Base-by-base conservation (phyloP, 2,888 invertebrate genomes). In the Rhingia rostrata region DNA sequence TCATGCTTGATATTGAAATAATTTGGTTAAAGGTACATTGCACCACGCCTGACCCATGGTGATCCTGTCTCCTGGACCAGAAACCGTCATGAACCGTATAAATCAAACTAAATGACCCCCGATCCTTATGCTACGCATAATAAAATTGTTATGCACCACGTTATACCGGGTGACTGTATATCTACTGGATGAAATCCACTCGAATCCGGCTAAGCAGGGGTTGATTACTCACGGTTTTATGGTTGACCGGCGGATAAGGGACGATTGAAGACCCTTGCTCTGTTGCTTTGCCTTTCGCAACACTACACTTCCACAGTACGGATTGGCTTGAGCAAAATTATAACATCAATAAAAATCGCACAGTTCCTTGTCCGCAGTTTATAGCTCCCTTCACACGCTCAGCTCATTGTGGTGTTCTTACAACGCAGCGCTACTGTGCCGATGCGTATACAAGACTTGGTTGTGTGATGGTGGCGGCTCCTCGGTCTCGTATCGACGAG, bases 121-220 rank as follows among this genome's bases (percentile, higher is more conserved):
- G 64, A 74, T 69, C 83, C 64, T 22, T 22, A 22, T 22, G 22
- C 22, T 83, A 83, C 83, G 83, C 79, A 74, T 69, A 83, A 69
- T 78, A 83, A 83, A 83, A 73, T 73, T 78, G 73, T 49, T 69
- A 83, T 83, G 79, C 83, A 69, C 73, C 73, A 83, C 73, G 69
- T 79, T 67, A 60, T 73, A 49, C 54, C 12, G 61, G 54, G 67
- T 35, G 58, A 66, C 1, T 10, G 56, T 22, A 22, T 79, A 70
- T 43, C 56, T 73, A 73, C 61, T 56, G 66, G 30, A 60, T 53
- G 47, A 64, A 53, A 47, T 49, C 43, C 33, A 32, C 35, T 43
- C 70, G 69, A 51, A 47, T 56, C 67, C 37, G 14, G 14, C 49
- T 70, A 60, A 61, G 49, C 12, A 53, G 67, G 49, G 74, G 80